Evolutionary conservation across 2,113 vertebrate species (phyloP), one percentile per base, ranked within the genome.

Genomic region (Mohoua ochrocephala): DNA sequence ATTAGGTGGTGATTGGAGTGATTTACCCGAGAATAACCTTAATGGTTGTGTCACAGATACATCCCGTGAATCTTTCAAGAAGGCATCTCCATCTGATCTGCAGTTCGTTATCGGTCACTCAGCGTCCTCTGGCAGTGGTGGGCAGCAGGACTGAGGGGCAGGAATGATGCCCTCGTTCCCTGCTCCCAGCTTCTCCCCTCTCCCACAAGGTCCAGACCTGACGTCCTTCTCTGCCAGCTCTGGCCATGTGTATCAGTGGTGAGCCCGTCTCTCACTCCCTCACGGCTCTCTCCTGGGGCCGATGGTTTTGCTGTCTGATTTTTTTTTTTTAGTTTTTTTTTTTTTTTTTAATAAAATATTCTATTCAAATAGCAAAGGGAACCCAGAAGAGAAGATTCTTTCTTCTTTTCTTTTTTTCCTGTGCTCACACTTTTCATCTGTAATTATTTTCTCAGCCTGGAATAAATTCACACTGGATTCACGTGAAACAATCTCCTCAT

Each of bases 241-340:
- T 17, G 15, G 45, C 9, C 44, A 1, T 0, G 39, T 4, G 31
- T 1, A 0, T 9, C 14, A 20, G 9, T 2, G 52, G n/a, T 6
- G 49, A 15, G 74, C 47, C 57, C 26, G 0, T 56, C 83, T 19
- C 77, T 22, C 33, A 7, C 26, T 80, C 35, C 21, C 37, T 31
- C 33, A 10, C 39, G 22, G 14, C 9, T 19, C 54, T 49, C 73
- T n/a, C 18, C 45, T 74, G n/a, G 27, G 7, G 20, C n/a, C 17
- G 21, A 8, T 9, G 44, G 6, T 4, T 61, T 49, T 70, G 10
- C 7, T 23, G 8, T 7, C 42, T 39, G 30, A 17, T 3, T 5
- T 17, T 37, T 10, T 9, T 3, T 18, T 28, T n/a, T 5, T n/a
- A n/a, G n/a, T 22, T 9, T 17, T 26, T 16, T 57, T 4, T 35